These are phyloP conservation scores for Apoderus coryli DNA, from an alignment of 2,888 invertebrate genomes.

Conservation along the genomic window DNA sequence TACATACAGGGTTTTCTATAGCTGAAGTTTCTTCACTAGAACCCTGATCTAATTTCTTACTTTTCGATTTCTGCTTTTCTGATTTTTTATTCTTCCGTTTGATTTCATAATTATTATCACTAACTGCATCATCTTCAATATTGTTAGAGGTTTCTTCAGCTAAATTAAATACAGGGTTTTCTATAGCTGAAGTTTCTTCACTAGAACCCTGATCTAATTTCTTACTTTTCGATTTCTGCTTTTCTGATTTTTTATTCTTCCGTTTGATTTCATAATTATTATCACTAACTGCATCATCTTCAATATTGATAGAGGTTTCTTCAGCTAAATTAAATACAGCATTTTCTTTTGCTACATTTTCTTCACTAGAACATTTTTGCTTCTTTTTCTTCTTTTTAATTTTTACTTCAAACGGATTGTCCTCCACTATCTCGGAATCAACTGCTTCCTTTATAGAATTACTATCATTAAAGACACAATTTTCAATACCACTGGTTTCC, in stretches of 20 bases:
- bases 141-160: constrained; percentile 9
- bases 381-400: constrained; percentile 14
- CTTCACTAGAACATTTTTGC: constrained; percentile 7
- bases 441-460: neutral
- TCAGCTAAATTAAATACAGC: too few relatives aligned
- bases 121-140: constrained; percentile 2
- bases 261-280: constrained; percentile 11
- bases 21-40: too few relatives aligned
- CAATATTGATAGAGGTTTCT: constrained; percentile 5
- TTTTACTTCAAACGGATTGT: constrained; percentile 8
- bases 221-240: neutral
- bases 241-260: constrained; percentile 13
- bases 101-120: neutral
- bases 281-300: constrained; percentile 5
- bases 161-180: too few relatives aligned
- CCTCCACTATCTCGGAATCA: constrained; percentile 5
- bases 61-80: constrained; percentile 8
- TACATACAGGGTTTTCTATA: constrained; percentile 7
- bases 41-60: constrained; percentile 6
- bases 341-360: constrained; percentile 8
- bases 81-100: constrained; percentile 3
- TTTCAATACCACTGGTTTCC: constrained; percentile 5
- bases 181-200: constrained; percentile 1
- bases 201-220: neutral
- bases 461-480: neutral